Evolutionary conservation across 2,113 vertebrate species (phyloP), one percentile per base, ranked within the genome.

Genomic region (Pionites leucogaster): DNA sequence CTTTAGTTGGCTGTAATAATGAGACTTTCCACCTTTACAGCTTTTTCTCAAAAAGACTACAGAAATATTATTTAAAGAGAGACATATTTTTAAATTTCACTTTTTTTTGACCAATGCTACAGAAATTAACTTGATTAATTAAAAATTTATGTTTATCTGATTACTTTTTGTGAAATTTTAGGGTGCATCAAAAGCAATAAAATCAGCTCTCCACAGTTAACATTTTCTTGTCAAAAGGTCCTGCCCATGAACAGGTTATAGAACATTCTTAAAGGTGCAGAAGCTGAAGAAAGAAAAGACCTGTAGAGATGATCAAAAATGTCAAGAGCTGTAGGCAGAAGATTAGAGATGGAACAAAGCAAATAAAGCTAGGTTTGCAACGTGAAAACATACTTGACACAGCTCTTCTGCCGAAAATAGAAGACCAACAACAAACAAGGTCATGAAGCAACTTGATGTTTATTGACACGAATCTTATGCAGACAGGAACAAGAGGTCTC

Each of bases 351-450:
- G 2, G 2, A 84, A 68, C 16, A 83, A 95, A 90, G 25, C 1
- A 5, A 87, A 47, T 69, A 55, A 78, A 95, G 25, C 29, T 68
- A 47, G 19, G 37, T 92, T 86, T 94, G 65, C 68, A 80, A 95
- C 90, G 76, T 91, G 76, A 96, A 95, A 95, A 55, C 4, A 8
- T 60, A 62, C 65, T 92, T 92, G 84, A 88, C 84, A 94, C 79
- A 71, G 92, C 95, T 95, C 86, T 92, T 85, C 94, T 94, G 91
- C 81, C 79, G 63, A 95, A 92, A 79, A 86, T 42, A 33, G 57
- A 60, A 35, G 81, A 92, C 84, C 82, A 95, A 24, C 42, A 86
- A 15, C 5, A 24, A 94, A 47, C 75, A 95, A 93, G 82, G 79
- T 95, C 79, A 77, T 17, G 49, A 84, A 92, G n/a, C 37, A 86